Conservation (phyloP, 2,888 invertebrate species). For the Ganaspis brasiliensis region DNA sequence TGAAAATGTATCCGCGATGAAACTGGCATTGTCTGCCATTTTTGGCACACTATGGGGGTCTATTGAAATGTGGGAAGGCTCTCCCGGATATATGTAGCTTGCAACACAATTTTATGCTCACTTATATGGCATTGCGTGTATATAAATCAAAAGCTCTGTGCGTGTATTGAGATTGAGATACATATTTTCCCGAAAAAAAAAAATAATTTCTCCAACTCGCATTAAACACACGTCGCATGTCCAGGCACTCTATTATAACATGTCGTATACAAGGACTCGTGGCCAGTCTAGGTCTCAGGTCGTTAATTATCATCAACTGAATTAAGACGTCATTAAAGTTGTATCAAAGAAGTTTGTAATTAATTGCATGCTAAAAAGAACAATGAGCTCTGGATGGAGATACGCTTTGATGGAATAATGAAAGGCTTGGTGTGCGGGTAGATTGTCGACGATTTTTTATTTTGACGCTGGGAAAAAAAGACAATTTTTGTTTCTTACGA, state of each 20-base stretch:
- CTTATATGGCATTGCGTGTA: constrained; percentile 32
- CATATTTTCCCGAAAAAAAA: constrained; percentile 1
- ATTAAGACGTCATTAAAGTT: constrained; percentile 42
- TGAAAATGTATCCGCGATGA: constrained; percentile 56
- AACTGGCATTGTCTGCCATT: constrained; percentile 64
- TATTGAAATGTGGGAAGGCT: constrained; percentile 63
- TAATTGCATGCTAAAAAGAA: constrained; percentile 41
- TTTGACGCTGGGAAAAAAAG: not conserved
- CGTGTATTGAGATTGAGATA: constrained; percentile 34
- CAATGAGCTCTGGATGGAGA: constrained; percentile 21
- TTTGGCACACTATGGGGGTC: constrained; percentile 59
- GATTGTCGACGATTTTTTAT: not conserved
- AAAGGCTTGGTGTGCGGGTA: constrained; percentile 16
- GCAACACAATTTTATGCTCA: constrained; percentile 21
- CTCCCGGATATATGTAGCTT: constrained; percentile 44
- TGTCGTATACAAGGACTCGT: not conserved
- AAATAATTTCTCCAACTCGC: constrained; percentile 19
- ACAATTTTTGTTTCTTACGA: too few species aligned
- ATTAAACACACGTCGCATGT: constrained; percentile 34
- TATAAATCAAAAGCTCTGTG: constrained; percentile 24
- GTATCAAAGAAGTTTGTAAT: constrained; percentile 43
- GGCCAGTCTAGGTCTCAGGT: constrained; percentile 16
- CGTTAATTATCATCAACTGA: constrained; percentile 38
- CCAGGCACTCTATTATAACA: constrained; percentile 38
- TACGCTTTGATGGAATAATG: constrained; percentile 28